Percentiles rank a stretch among this genome's conserved stretches.
phyloP scores from a whole-genome alignment of 1,140 invertebrate genomes.

The Amyelois transitella region DNA sequence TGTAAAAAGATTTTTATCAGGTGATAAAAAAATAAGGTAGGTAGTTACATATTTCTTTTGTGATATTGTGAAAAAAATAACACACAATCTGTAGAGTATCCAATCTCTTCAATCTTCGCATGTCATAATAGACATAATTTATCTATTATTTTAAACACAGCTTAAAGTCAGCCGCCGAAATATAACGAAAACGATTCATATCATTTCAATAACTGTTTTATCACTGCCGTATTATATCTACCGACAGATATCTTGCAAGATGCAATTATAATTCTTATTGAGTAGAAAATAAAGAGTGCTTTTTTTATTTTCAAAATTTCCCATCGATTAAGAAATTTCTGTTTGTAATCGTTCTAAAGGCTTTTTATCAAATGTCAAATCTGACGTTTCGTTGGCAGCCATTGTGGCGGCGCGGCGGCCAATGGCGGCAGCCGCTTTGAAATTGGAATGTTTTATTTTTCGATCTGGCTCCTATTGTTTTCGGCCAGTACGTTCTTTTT shows the following conservation, averaged over 20 bases:
- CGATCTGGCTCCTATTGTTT: constrained; percentile 24
- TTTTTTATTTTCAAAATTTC: constrained; percentile 4
- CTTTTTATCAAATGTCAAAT: constrained; percentile 39
- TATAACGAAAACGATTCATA: neutral
- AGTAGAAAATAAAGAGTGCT: constrained; percentile 2
- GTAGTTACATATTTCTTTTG: too few species aligned
- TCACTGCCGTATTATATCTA: neutral
- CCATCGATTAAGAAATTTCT: neutral
- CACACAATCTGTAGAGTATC: too few species aligned
- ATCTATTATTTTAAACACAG: constrained; percentile 1
- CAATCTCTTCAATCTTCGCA: neutral
- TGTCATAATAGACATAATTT: constrained; percentile 5
- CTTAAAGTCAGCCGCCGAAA: constrained; percentile 1
- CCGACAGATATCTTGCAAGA: neutral
- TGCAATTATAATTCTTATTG: constrained; percentile 3
- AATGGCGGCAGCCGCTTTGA: constrained; percentile 38
- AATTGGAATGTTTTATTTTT: constrained; percentile 45
- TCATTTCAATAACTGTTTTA: constrained; percentile 1
- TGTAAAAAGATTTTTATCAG: too few species aligned
- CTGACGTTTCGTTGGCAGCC: constrained; percentile 34
- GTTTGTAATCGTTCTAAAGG: constrained; percentile 7
- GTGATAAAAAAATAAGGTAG: too few species aligned
- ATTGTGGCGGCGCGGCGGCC: constrained; percentile 32
- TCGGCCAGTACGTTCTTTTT: constrained; percentile 11
- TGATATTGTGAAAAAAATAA: too few species aligned